Percentiles rank a stretch among this genome's conserved stretches.
Evolutionary conservation across 2,113 vertebrate species (phyloP).

Genomic region (Phycodurus eques): DNA sequence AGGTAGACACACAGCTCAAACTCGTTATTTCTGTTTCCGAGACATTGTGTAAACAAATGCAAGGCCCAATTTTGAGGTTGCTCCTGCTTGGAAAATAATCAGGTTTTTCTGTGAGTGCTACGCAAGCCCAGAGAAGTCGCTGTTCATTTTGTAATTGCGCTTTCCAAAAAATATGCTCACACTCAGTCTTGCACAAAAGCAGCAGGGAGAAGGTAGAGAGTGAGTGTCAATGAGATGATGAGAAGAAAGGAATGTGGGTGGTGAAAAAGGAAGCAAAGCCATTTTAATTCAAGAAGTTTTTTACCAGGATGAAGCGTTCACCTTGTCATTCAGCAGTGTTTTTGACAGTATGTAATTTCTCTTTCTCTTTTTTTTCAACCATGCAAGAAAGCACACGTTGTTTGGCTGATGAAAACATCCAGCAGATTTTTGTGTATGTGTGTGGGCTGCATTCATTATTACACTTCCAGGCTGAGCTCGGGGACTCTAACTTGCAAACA

Average conservation of each 20-base stretch:
- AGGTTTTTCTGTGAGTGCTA: slow-evolving; percentile 2
- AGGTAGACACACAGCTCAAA: slow-evolving; percentile 24
- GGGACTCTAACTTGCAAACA: too few species aligned
- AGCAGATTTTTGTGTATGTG: too few species aligned
- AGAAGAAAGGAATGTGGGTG: slow-evolving; percentile 17
- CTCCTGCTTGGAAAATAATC: slow-evolving; percentile 33
- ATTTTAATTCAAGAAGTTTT: neutral
- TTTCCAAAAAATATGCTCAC: slow-evolving; percentile 30
- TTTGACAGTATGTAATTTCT: too few species aligned
- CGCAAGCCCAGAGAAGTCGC: neutral
- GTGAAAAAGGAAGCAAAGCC: slow-evolving; percentile 8
- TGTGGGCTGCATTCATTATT: too few species aligned
- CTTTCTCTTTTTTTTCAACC: too few species aligned
- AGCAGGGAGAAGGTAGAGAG: slow-evolving; percentile 18
- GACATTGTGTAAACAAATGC: slow-evolving; percentile 44
- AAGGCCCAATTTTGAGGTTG: slow-evolving; percentile 32
- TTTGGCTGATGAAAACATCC: too few species aligned
- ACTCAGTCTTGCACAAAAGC: slow-evolving; percentile 48
- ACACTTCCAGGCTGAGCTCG: too few species aligned
- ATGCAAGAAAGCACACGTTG: too few species aligned
- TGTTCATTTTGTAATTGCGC: slow-evolving; percentile 45
- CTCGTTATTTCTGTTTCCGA: slow-evolving; percentile 38
- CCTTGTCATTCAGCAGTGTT: too few species aligned
- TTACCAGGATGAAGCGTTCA: neutral
- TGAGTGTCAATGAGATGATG: slow-evolving; percentile 19